phyloP scores from a whole-genome alignment of 2,888 invertebrate species.

The Phorcus lineatus region DNA sequence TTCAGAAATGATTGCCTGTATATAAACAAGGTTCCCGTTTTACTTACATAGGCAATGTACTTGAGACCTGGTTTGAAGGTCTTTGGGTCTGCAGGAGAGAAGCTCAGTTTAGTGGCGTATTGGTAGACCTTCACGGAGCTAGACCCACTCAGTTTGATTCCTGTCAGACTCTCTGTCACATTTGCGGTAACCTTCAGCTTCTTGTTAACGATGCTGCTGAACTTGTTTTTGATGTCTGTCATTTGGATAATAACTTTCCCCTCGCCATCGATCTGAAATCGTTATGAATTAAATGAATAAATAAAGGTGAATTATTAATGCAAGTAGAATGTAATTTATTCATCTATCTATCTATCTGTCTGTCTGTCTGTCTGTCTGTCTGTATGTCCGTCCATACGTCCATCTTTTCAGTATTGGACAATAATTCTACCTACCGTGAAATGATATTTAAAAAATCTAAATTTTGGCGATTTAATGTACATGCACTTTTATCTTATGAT shows the following conservation, averaged over 20 bases:
- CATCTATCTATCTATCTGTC: no score
- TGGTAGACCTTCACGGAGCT: conserved; percentile 85
- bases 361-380: no score
- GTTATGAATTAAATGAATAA: background rate
- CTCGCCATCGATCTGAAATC: conserved; percentile 54
- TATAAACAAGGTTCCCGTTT: no score
- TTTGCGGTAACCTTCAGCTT: conserved; percentile 80
- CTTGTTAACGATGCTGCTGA: conserved; percentile 32
- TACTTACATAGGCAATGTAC: conserved; percentile 82
- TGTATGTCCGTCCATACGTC: no score
- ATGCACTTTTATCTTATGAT: no score
- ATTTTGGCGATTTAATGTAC: no score
- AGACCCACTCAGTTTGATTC: conserved; percentile 87
- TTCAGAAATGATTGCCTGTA: no score
- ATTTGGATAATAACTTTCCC: conserved; percentile 52
- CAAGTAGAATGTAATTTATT: background rate
- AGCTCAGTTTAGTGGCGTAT: conserved; percentile 85
- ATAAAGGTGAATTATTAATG: background rate
- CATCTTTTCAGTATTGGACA: no score
- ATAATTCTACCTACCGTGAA: no score
- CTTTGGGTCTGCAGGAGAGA: conserved; percentile 85
- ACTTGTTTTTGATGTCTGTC: conserved; percentile 39
- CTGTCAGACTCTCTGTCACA: conserved; percentile 92
- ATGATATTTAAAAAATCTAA: no score
- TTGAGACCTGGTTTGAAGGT: conserved; percentile 92